phyloP scores from a whole-genome alignment of 2,113 vertebrate species.

The Himantopus leucocephalus region DNA sequence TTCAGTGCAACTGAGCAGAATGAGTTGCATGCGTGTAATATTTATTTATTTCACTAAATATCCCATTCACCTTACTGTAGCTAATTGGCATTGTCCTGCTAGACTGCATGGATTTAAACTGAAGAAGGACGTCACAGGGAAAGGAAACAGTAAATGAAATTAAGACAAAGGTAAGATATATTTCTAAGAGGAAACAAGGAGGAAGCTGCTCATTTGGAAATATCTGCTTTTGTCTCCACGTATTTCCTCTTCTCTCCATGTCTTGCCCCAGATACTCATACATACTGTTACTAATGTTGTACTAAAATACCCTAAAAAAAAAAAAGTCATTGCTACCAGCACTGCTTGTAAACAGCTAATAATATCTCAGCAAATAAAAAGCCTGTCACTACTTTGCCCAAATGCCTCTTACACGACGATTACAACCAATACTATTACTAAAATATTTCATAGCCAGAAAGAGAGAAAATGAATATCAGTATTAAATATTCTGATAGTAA shows the following conservation, averaged over 20 bases:
- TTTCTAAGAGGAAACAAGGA: background rate
- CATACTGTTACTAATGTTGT: background rate
- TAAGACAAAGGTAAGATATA: background rate
- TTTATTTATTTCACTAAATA: background rate
- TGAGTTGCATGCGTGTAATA: background rate
- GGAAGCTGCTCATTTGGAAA: background rate
- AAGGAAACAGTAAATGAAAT: background rate
- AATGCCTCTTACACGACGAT: background rate
- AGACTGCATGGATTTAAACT: background rate
- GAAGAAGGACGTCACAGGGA: background rate
- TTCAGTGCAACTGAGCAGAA: background rate
- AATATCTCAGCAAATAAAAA: background rate
- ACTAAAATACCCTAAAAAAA: background rate
- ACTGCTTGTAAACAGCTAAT: background rate
- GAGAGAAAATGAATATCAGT: background rate
- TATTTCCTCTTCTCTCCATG: background rate
- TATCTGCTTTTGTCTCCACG: background rate
- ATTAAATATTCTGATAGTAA: slow-evolving; percentile 12
- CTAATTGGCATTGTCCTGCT: background rate
- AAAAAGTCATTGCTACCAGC: background rate
- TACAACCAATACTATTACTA: slow-evolving; percentile 13
- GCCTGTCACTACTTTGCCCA: background rate
- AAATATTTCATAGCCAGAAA: slow-evolving; percentile 1
- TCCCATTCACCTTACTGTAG: background rate
- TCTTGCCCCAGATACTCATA: background rate